phyloP scores from a whole-genome alignment of 2,113 vertebrate genomes.

The Donacobius atricapilla region DNA sequence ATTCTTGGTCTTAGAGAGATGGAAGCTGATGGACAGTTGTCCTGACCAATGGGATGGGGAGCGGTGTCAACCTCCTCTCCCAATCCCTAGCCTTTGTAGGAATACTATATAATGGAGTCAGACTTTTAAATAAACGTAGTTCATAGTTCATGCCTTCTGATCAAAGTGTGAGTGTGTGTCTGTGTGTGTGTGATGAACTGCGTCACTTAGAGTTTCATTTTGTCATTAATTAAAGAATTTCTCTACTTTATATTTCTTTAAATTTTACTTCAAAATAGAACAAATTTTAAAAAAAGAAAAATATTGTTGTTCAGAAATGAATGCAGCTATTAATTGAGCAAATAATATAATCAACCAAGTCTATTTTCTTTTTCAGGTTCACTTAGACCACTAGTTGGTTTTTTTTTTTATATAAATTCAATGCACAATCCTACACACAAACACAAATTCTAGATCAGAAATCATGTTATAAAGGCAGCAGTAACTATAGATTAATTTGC shows the following conservation, averaged over 20 bases:
- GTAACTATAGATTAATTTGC: background rate
- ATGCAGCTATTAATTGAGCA: background rate
- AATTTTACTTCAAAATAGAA: background rate
- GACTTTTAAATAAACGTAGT: too few relatives aligned
- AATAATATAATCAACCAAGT: background rate
- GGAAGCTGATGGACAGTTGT: too few relatives aligned
- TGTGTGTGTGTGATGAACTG: too few relatives aligned
- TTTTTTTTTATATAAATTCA: background rate
- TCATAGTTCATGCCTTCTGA: too few relatives aligned
- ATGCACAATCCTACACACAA: background rate
- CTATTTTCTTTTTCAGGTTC: background rate
- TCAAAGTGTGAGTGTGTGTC: too few relatives aligned
- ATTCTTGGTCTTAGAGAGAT: too few relatives aligned
- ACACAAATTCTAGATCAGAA: background rate
- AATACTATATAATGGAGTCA: too few relatives aligned
- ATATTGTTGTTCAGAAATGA: background rate
- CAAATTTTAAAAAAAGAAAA: background rate
- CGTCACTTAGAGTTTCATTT: background rate
- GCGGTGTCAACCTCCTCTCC: too few relatives aligned
- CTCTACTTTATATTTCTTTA: background rate
- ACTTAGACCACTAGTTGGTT: background rate
- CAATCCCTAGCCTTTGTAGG: too few relatives aligned
- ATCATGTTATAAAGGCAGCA: background rate
- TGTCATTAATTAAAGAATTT: background rate
- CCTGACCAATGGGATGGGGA: too few relatives aligned